Percentiles rank a stretch among this genome's conserved stretches.
phyloP scores from a whole-genome alignment of 1,140 invertebrate genomes.

The Muscidifurax raptorellus region DNA sequence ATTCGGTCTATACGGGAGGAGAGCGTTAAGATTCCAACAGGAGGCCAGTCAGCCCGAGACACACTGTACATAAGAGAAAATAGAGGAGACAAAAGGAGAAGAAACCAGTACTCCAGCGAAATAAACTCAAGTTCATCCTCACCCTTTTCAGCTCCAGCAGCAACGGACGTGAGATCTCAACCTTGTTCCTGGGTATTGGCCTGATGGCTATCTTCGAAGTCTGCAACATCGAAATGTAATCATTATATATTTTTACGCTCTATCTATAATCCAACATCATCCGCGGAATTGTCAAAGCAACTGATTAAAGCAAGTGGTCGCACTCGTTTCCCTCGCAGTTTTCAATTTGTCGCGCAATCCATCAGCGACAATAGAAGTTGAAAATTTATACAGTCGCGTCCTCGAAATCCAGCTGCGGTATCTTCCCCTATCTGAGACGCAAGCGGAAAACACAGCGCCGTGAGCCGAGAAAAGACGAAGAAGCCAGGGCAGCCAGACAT shows the following conservation, averaged over 20 bases:
- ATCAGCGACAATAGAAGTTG: background rate
- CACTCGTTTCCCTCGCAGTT: no score
- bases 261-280: no score
- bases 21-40: conserved; percentile 2
- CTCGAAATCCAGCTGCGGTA: background rate
- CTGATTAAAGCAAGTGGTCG: no score
- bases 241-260: background rate
- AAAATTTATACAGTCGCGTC: background rate
- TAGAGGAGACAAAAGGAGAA: background rate
- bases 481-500: background rate
- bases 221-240: conserved; percentile 59
- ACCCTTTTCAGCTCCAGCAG: conserved; percentile 93
- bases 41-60: background rate
- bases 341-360: background rate
- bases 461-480: no score
- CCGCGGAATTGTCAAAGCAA: no score
- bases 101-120: background rate
- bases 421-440: background rate
- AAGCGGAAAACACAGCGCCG: background rate
- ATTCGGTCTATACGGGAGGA: background rate
- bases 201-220: conserved; percentile 91
- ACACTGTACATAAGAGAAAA: background rate
- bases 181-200: conserved; percentile 82
- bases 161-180: conserved; percentile 90
- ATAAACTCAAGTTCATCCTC: conserved; percentile 56